Evolutionary conservation across 2,113 vertebrate genomes (phyloP).

Genomic region (Lamprotornis superbus): DNA sequence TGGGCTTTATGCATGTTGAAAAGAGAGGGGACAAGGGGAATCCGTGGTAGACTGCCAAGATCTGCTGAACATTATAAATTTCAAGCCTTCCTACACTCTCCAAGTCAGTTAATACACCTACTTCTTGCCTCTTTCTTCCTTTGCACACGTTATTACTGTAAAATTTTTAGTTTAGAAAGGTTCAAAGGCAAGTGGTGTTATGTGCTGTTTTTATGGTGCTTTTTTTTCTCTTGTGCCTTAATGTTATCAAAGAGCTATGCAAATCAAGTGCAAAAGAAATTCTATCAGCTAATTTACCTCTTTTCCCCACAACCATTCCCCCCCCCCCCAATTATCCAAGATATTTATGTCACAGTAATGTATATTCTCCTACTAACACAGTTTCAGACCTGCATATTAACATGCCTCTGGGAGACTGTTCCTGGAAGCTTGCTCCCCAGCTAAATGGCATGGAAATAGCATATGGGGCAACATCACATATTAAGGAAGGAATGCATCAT

Average conservation of each 20-base stretch:
- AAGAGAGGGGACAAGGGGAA: constrained; percentile 42
- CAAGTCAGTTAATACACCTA: constrained; percentile 48
- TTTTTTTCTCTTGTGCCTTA: background rate
- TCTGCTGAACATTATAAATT: constrained; percentile 33
- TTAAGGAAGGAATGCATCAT: background rate
- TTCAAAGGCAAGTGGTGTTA: constrained; percentile 2
- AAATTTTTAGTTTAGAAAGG: background rate
- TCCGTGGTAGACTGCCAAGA: constrained; percentile 39
- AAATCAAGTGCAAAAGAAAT: constrained; percentile 4
- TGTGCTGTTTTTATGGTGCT: background rate
- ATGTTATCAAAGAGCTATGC: background rate
- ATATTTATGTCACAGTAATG: background rate
- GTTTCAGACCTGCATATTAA: background rate
- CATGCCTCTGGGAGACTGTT: background rate
- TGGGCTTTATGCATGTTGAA: constrained; percentile 30
- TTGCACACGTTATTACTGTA: background rate
- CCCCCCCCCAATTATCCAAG: background rate
- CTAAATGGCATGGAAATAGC: background rate
- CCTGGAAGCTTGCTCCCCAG: background rate
- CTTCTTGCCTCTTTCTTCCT: constrained; percentile 21
- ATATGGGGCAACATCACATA: background rate
- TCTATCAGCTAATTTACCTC: background rate
- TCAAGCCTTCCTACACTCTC: constrained; percentile 35
- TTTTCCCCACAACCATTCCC: background rate
- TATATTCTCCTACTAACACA: background rate